Evolutionary conservation across 2,113 vertebrate genomes (phyloP).

Genomic region (Lophochroa leadbeateri): DNA sequence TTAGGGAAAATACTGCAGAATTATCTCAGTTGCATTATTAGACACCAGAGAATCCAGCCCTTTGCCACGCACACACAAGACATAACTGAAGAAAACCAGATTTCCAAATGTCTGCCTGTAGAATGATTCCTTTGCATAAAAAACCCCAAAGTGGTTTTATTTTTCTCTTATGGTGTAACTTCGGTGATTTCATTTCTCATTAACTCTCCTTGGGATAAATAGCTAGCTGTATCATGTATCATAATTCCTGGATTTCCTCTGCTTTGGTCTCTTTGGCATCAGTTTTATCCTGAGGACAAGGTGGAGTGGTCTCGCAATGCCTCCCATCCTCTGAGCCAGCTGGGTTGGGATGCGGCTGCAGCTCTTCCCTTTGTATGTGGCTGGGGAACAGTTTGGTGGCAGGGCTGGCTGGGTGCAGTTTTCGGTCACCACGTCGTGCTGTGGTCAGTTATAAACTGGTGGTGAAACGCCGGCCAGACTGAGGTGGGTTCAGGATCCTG

Average conservation of each 20-base stretch:
- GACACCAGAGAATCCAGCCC: background rate
- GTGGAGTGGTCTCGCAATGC: accelerated
- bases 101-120: background rate
- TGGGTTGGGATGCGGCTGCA: accelerated
- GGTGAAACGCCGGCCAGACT: background rate
- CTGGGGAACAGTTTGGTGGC: accelerated
- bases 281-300: background rate
- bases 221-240: background rate
- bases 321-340: background rate
- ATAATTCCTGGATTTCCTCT: background rate
- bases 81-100: background rate
- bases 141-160: background rate
- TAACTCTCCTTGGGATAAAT: background rate
- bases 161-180: background rate
- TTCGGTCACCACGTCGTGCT: accelerated
- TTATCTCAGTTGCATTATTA: background rate
- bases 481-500: background rate
- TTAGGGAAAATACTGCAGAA: background rate
- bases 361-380: background rate
- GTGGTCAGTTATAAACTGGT: background rate
- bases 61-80: background rate
- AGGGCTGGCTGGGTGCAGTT: background rate
- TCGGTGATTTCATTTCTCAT: background rate
- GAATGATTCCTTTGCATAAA: background rate
- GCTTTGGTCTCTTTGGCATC: background rate